Percentiles rank a stretch among this genome's conserved stretches.
These are phyloP conservation scores for Vulpes ferrilata DNA, from an alignment of 2,113 vertebrate genomes.

Conservation along the genomic window DNA sequence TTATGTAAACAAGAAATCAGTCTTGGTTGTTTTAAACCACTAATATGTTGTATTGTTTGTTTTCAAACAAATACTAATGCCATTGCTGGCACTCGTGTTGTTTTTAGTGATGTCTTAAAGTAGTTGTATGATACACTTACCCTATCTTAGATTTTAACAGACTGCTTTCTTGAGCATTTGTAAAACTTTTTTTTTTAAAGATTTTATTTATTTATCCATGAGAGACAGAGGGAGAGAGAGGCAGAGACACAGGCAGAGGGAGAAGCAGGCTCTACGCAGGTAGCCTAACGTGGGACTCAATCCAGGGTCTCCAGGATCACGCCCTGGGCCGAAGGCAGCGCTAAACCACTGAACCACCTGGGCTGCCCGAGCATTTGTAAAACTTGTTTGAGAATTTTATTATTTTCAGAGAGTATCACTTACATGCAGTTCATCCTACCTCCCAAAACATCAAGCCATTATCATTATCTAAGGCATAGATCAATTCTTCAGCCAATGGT, in stretches of 20 bases:
- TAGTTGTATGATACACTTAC: neutral
- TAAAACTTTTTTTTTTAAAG: neutral
- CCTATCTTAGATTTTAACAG: neutral
- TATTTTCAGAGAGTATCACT: neutral
- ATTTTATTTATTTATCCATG: too few species aligned
- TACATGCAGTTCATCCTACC: neutral
- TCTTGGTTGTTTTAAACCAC: neutral
- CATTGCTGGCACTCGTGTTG: neutral
- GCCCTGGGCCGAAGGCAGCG: too few species aligned
- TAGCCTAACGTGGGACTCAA: too few species aligned
- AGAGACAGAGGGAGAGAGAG: too few species aligned
- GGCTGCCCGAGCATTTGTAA: neutral
- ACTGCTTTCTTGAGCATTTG: neutral
- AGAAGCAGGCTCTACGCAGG: too few species aligned
- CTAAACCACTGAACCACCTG: too few species aligned
- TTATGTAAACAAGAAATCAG: neutral
- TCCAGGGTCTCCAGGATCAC: too few species aligned
- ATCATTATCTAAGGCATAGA: neutral
- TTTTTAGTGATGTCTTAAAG: neutral
- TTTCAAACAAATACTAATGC: neutral
- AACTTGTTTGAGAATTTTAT: neutral
- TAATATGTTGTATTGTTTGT: neutral
- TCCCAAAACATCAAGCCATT: neutral
- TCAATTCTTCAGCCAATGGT: neutral
- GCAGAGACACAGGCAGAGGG: too few species aligned